Conservation (phyloP, 2,888 invertebrate genomes). For the Dendrolimus houi region DNA sequence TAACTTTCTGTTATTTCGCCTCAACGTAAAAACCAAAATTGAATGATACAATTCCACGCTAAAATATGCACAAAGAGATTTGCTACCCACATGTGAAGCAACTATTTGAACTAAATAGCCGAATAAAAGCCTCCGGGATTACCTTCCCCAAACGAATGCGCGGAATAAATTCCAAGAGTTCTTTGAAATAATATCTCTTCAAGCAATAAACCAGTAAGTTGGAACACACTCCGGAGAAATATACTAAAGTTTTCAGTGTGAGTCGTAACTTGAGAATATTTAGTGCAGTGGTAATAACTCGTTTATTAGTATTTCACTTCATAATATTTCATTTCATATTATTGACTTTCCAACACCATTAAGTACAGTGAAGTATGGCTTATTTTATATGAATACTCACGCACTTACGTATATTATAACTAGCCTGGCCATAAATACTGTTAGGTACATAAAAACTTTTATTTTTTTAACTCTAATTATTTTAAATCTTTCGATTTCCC, state of each 20-base stretch:
- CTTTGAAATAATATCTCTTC: slow-evolving; percentile 70
- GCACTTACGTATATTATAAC: too few species aligned
- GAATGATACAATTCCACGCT: slow-evolving; percentile 12
- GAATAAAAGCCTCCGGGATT: slow-evolving; percentile 61
- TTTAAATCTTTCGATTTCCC: too few species aligned
- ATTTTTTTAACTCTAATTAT: too few species aligned
- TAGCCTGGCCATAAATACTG: too few species aligned
- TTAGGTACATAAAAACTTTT: too few species aligned
- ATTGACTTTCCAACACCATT: slow-evolving; percentile 9
- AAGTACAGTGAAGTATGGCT: slow-evolving; percentile 29
- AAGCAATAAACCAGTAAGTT: slow-evolving; percentile 72
- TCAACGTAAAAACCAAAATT: too few species aligned
- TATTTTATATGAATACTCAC: too few species aligned
- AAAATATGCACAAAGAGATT: slow-evolving; percentile 20
- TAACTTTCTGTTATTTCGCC: too few species aligned
- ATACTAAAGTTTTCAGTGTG: slow-evolving; percentile 60
- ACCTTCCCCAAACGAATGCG: slow-evolving; percentile 53
- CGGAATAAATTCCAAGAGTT: slow-evolving; percentile 63
- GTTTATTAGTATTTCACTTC: slow-evolving; percentile 16
- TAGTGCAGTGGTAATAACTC: slow-evolving; percentile 42
- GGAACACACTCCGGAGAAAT: slow-evolving; percentile 60
- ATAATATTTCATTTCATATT: slow-evolving; percentile 1
- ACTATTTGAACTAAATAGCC: slow-evolving; percentile 59
- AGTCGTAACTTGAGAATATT: slow-evolving; percentile 47
- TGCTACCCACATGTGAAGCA: slow-evolving; percentile 30